phyloP scores from a whole-genome alignment of 2,797 vertebrate genomes.

The Myripristis jacobus region DNA sequence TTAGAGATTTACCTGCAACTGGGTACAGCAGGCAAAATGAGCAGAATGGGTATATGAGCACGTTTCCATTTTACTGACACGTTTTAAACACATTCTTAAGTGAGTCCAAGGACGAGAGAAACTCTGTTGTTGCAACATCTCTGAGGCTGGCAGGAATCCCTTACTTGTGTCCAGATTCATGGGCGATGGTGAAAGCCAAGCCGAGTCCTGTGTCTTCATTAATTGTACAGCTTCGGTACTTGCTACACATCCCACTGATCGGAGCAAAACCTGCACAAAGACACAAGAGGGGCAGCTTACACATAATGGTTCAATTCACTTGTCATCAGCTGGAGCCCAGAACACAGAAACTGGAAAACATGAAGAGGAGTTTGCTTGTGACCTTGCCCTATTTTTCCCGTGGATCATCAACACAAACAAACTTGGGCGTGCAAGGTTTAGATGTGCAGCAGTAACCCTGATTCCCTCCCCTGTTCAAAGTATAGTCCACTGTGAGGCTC shows the following conservation, averaged over 20 bases:
- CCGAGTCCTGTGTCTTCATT: slow-evolving; percentile 93
- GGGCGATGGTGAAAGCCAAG: slow-evolving; percentile 92
- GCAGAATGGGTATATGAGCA: background rate
- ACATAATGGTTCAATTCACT: background rate
- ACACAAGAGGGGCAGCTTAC: background rate
- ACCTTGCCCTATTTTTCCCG: too few relatives aligned
- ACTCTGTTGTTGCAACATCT: too few relatives aligned
- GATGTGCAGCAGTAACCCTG: background rate
- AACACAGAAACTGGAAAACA: slow-evolving; percentile 1
- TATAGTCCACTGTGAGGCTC: background rate
- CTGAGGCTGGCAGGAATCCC: slow-evolving; percentile 20
- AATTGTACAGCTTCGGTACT: slow-evolving; percentile 91
- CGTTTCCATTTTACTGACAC: background rate
- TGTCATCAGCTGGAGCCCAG: background rate
- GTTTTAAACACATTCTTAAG: too few relatives aligned
- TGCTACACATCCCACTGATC: slow-evolving; percentile 94
- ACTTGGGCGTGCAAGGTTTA: too few relatives aligned
- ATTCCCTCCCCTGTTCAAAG: too few relatives aligned
- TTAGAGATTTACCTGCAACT: background rate
- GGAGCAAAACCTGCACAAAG: slow-evolving; percentile 87
- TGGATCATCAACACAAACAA: background rate
- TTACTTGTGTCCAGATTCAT: slow-evolving; percentile 96
- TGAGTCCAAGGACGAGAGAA: too few relatives aligned
- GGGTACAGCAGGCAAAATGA: background rate
- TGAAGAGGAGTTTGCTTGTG: too few relatives aligned